Percentiles rank a stretch among this genome's conserved stretches.
These are phyloP conservation scores for Orthosia incerta DNA, from an alignment of 2,888 invertebrate species.

Conservation along the genomic window DNA sequence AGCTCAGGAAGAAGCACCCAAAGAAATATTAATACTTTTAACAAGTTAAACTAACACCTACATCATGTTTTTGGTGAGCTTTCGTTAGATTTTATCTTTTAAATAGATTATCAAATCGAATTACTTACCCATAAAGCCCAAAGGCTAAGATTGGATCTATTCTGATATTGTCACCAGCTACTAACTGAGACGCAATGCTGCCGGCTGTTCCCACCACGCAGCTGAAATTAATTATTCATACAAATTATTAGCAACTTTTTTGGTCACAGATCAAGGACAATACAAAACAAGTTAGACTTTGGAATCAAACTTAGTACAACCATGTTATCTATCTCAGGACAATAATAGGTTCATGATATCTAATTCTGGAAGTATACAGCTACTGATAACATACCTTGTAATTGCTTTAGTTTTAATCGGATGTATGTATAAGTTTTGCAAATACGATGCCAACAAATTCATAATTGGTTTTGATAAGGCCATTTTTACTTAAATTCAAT, in stretches of 20 bases:
- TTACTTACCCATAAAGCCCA: slow-evolving; percentile 93
- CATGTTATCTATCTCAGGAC: slow-evolving; percentile 28
- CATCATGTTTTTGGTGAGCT: background rate
- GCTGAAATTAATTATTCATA: slow-evolving; percentile 85
- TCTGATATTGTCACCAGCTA: slow-evolving; percentile 92
- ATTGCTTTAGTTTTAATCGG: slow-evolving; percentile 95
- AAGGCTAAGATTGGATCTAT: slow-evolving; percentile 93
- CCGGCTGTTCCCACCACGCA: slow-evolving; percentile 93
- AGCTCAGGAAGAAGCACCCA: background rate
- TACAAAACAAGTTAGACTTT: slow-evolving; percentile 54
- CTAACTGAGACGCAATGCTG: slow-evolving; percentile 93
- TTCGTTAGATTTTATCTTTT: background rate
- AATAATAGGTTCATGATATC: slow-evolving; percentile 13
- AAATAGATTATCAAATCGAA: no score
- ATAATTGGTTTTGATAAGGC: slow-evolving; percentile 94
- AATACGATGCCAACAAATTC: slow-evolving; percentile 93
- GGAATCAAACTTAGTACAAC: slow-evolving; percentile 50
- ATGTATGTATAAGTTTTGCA: slow-evolving; percentile 94
- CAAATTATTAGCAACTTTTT: background rate
- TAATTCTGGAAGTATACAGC: slow-evolving; percentile 6
- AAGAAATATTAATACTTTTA: background rate
- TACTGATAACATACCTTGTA: slow-evolving; percentile 92
- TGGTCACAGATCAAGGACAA: slow-evolving; percentile 9
- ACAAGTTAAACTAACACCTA: background rate
- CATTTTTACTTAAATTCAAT: slow-evolving; percentile 82